phyloP scores from a whole-genome alignment of 2,888 invertebrate genomes.

The Timandra comae region DNA sequence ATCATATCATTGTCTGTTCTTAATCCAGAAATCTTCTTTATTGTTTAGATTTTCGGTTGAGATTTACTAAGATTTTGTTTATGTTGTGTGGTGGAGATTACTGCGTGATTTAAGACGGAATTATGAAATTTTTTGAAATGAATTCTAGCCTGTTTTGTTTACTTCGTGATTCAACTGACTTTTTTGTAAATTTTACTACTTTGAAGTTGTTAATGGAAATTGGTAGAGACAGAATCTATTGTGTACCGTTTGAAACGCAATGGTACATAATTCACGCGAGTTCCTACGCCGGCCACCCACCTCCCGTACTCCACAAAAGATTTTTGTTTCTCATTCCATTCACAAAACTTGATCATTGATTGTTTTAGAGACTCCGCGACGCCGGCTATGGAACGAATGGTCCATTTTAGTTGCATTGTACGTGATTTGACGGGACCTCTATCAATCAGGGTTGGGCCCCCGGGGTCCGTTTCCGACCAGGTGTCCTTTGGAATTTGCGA shows the following conservation, averaged over 20 bases:
- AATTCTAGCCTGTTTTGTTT: too few relatives aligned
- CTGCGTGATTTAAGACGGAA: neutral
- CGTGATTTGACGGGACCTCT: conserved; percentile 59
- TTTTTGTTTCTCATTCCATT: conserved; percentile 69
- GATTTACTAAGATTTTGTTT: conserved; percentile 4
- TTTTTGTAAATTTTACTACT: neutral
- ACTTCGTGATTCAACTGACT: too few relatives aligned
- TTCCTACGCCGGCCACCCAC: conserved; percentile 50
- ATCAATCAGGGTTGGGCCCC: conserved; percentile 66
- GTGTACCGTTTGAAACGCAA: conserved; percentile 5
- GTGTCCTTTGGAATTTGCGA: conserved; percentile 72
- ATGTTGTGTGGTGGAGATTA: neutral
- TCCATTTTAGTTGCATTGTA: conserved; percentile 47
- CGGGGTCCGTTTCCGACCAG: conserved; percentile 75
- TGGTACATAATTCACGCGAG: conserved; percentile 48
- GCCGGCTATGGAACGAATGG: conserved; percentile 53
- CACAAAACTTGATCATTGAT: conserved; percentile 70
- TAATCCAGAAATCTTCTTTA: neutral
- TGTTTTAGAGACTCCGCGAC: conserved; percentile 73
- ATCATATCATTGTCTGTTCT: conserved; percentile 59
- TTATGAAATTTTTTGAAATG: neutral
- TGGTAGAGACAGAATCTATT: conserved; percentile 2
- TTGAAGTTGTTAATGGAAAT: neutral
- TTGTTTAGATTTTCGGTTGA: neutral
- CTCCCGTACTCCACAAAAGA: conserved; percentile 37